phyloP scores from a whole-genome alignment of 2,113 vertebrate genomes.

The Pogonocichla stellata region DNA sequence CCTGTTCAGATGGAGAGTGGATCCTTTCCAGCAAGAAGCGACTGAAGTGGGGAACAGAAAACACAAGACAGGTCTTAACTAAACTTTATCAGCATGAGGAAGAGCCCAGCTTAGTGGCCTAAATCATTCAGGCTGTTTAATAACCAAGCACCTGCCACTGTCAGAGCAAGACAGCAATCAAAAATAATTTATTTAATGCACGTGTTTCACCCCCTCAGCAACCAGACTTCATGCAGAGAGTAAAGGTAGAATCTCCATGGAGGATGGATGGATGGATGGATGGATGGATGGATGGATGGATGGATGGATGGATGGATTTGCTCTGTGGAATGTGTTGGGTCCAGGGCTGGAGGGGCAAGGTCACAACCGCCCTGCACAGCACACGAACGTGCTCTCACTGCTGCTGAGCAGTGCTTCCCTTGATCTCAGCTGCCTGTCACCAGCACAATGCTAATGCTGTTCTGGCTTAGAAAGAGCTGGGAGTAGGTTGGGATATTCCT shows the following conservation, averaged over 20 bases:
- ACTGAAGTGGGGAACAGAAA: neutral
- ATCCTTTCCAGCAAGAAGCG: neutral
- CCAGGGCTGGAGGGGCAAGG: neutral
- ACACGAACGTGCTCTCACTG: fast-evolving
- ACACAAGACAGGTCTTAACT: neutral
- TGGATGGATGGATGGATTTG: neutral
- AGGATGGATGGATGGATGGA: too few species aligned
- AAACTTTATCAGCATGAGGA: neutral
- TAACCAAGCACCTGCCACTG: neutral
- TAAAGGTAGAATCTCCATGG: neutral
- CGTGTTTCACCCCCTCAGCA: neutral
- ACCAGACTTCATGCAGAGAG: neutral
- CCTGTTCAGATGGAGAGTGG: neutral
- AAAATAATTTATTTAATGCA: neutral
- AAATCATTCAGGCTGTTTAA: neutral
- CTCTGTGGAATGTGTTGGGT: neutral
- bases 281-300: too few species aligned
- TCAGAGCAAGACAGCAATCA: neutral
- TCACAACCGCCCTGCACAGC: neutral
- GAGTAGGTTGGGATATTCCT: constrained; percentile 43
- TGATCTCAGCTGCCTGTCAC: neutral
- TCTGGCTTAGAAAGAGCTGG: neutral
- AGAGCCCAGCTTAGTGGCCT: neutral
- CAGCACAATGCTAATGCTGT: neutral
- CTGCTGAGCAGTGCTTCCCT: neutral